Evolutionary conservation across 2,113 vertebrate genomes (phyloP).

Genomic region (Stercorarius parasiticus): DNA sequence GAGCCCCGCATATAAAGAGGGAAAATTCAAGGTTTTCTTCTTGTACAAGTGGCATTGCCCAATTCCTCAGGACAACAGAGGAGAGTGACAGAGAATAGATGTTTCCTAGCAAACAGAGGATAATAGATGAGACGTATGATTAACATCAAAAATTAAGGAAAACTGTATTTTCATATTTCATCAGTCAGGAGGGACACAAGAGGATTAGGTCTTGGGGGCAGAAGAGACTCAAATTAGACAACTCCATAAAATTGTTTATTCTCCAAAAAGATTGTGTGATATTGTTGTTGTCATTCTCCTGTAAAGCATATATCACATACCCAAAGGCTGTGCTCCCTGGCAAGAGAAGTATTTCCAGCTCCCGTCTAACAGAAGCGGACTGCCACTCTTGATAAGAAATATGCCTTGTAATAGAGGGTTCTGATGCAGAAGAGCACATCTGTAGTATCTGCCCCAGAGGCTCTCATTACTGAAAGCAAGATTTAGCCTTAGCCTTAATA

Average conservation of each 20-base stretch:
- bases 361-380: neutral
- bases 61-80: neutral
- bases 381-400: neutral
- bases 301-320: neutral
- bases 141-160: neutral
- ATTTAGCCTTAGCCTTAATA: neutral
- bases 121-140: neutral
- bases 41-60: neutral
- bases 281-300: neutral
- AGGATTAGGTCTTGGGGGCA: neutral
- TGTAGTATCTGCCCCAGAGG: neutral
- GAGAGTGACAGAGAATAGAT: neutral
- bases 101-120: neutral
- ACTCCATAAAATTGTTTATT: neutral
- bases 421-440: neutral
- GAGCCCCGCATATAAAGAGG: neutral
- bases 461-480: neutral
- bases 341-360: neutral
- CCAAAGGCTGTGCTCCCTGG: neutral
- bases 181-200: neutral
- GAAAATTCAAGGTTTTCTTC: neutral
- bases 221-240: neutral
- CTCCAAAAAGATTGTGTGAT: neutral
- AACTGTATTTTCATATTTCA: neutral
- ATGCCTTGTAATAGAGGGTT: neutral